Base-by-base conservation (phyloP, 2,113 vertebrate species). In the Pontoporia blainvillei region DNA sequence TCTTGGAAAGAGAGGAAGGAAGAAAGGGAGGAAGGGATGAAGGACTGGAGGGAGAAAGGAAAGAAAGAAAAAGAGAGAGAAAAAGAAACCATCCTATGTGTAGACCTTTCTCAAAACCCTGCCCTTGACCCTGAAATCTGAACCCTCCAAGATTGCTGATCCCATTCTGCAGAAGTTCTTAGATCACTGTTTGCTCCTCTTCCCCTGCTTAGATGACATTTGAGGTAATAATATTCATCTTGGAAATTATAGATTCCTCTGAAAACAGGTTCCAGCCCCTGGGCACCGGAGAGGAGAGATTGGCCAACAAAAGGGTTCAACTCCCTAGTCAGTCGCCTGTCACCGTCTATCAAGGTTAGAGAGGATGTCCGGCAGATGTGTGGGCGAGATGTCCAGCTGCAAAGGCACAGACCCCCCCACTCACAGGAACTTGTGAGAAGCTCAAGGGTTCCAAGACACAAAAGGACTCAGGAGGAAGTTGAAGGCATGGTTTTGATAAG, bases 221-320 rank as follows among this genome's bases (percentile, higher is more conserved):
- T 0, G 25, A 69, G 27, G 78, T 39, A 86, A 90, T 46, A 79
- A 90, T 46, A 79, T 11, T 81, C 90, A 52, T 46, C 73, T 54
- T 71, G 91, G 93, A 95, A 96, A 66, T 94, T 36, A 52, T 6
- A 91, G 73, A 81, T 44, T 85, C 62, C 69, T 96, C 57, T 61
- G 86, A 90, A 93, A 91, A 95, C 75, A 94, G 23, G 44, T 39
- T 86, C 52, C 10, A 23, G 66, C 44, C 81, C 41, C 75, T 91
- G 75, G 61, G 41, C 36, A 36, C 64, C 62, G 64, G 49, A 39
- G 15, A 57, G 71, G 62, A 61, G 14, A 67, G 83, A 78, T 75
- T 46, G 0, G 3, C 34, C 86, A 86, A 72, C 27, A 36, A 73
- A 90, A 71, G 69, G 23, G 15, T 71, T 76, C 57, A 61, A 36